Percentiles rank a stretch among this genome's conserved stretches.
phyloP scores from a whole-genome alignment of 2,888 invertebrate species.

The Galerucella calmariensis region DNA sequence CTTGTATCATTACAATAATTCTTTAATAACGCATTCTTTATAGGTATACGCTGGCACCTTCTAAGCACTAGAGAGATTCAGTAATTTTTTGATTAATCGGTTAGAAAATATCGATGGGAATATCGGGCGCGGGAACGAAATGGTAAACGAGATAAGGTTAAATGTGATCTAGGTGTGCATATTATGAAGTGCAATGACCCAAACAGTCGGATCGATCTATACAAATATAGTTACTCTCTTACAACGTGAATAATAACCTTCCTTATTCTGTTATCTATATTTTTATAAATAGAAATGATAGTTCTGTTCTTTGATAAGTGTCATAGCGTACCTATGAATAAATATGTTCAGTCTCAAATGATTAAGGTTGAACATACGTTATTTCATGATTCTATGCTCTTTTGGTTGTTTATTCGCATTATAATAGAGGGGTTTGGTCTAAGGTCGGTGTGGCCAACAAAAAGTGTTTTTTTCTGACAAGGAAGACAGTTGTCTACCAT shows the following conservation, averaged over 20 bases:
- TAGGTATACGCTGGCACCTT: constrained; percentile 4
- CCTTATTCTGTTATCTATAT: neutral
- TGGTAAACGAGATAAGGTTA: constrained; percentile 8
- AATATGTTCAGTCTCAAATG: neutral
- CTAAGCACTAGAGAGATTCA: neutral
- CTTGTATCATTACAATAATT: constrained; percentile 29
- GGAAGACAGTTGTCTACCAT: no score
- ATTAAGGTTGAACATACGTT: neutral
- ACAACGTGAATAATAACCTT: constrained; percentile 2
- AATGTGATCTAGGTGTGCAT: constrained; percentile 16
- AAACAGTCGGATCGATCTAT: neutral
- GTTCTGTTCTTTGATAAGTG: neutral
- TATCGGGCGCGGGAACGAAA: constrained; percentile 4
- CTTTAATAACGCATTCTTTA: constrained; percentile 23
- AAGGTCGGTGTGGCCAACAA: no score
- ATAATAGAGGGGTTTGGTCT: no score
- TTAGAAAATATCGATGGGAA: constrained; percentile 18
- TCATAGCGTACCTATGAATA: neutral
- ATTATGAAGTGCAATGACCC: constrained; percentile 8
- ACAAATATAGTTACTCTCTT: neutral
- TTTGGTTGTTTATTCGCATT: neutral
- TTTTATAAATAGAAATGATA: constrained; percentile 13
- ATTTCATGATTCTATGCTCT: neutral
- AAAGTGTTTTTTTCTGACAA: no score
- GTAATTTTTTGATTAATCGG: constrained; percentile 18